Percentiles rank a stretch among this genome's conserved stretches.
Conservation (phyloP, 2,888 invertebrate genomes). For the Drosophila paracracens region DNA sequence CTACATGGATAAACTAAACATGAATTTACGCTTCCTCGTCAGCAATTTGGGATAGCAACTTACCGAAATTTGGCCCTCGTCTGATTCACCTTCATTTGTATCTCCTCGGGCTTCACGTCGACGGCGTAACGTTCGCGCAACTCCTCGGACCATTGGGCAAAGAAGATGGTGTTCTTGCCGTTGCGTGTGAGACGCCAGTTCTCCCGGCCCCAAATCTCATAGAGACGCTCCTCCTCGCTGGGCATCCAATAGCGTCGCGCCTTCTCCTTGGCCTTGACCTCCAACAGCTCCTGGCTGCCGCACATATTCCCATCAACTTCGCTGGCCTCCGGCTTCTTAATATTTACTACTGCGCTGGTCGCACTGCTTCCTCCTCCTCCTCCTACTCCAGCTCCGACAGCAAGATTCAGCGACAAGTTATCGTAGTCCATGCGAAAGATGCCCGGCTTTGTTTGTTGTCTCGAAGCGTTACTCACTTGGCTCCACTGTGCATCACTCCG, state of each 20-base stretch:
- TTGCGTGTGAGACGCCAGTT: constrained; percentile 81
- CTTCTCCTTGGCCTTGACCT: constrained; percentile 71
- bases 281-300: constrained; percentile 62
- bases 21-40: not conserved
- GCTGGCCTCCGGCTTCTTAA: constrained; percentile 23
- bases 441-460: not conserved
- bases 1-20: constrained; percentile 33
- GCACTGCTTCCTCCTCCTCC: constrained; percentile 42
- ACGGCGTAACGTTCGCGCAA: constrained; percentile 73
- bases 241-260: constrained; percentile 82
- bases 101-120: constrained; percentile 81
- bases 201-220: constrained; percentile 82
- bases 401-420: constrained; percentile 42
- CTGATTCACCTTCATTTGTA: constrained; percentile 82
- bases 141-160: constrained; percentile 79
- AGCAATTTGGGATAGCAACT: constrained; percentile 5
- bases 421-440: constrained; percentile 67
- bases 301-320: constrained; percentile 59
- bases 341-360: constrained; percentile 44
- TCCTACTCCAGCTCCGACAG: constrained; percentile 31
- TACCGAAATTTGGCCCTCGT: constrained; percentile 82
- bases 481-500: constrained; percentile 1
- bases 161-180: constrained; percentile 81
- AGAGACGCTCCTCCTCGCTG: constrained; percentile 80
- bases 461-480: constrained; percentile 5